Base-by-base conservation (phyloP, 2,888 invertebrate genomes). In the Hydriomena furcata region DNA sequence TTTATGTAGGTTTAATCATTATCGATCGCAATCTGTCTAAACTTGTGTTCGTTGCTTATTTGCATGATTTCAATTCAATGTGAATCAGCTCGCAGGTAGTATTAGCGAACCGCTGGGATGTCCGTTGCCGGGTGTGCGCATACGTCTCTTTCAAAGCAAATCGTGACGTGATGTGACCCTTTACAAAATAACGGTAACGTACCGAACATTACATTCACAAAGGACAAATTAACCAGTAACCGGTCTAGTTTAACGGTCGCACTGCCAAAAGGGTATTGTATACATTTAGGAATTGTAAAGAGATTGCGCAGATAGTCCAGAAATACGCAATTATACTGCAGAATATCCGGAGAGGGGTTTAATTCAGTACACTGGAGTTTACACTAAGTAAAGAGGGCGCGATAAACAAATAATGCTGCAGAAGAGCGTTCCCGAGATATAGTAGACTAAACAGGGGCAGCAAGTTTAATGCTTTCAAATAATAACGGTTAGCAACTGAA, bases 361-460 rank as follows among this genome's bases (percentile, higher is more conserved):
- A 53, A 52, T 52, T 40, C 49, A 50, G 49, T 49, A 31, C 47
- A 40, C 24, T 28, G 25, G 25, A 55, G 54, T 55, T 55, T 51
- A 54, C 43, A 30, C 45, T 52, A 51, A 59, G 54, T 56, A 56
- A 71, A 71, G 76, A 79, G 76, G 75, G 72, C 60, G 63, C 56
- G 52, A 64, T 73, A 76, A 84, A 80, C 74, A 79, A 73, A 78
- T 66, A 71, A 64, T 68, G 65, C 65, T 60, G 58, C 68, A 70
- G 65, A 72, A 62, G 75, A 79, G 71, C 73, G 72, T 76, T 71
- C 73, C 65, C 61, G 72, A 76, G 73, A 77, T 73, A 58, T 46
- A 57, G 75, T 71, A 85, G 81, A 84, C 83, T 84, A 82, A 85
- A 85, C 84, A 83, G 71, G 70, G 66, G 71, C 63, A 70, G 68